These are phyloP conservation scores for Drosophila demipolita DNA, from an alignment of 2,888 invertebrate genomes.

Conservation along the genomic window DNA sequence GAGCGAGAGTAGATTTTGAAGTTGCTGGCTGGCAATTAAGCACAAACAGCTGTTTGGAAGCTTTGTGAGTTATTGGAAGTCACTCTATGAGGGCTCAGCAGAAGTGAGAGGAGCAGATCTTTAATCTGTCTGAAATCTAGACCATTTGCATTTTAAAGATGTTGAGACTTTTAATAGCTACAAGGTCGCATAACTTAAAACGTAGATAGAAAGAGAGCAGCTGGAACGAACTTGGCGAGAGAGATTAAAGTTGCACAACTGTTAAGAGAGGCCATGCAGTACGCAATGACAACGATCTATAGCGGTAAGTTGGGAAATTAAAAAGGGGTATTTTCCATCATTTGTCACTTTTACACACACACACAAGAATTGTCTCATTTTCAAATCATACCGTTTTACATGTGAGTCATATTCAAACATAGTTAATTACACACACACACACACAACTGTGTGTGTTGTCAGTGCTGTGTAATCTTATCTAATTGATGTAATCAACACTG, in stretches of 20 bases:
- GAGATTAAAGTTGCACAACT: background rate
- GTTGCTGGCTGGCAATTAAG: slow-evolving; percentile 10
- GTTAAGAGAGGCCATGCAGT: background rate
- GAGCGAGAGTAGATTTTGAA: slow-evolving; percentile 6
- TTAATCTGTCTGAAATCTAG: slow-evolving; percentile 10
- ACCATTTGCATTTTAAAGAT: slow-evolving; percentile 14
- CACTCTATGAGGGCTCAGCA: background rate
- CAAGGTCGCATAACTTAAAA: slow-evolving; percentile 34
- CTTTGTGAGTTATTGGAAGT: slow-evolving; percentile 19
- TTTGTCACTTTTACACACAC: background rate
- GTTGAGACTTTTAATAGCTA: slow-evolving; percentile 1
- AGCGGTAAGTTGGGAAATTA: slow-evolving; percentile 2
- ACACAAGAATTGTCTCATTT: background rate
- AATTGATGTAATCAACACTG: slow-evolving; percentile 55
- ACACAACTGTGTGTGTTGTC: background rate
- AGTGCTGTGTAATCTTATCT: slow-evolving; percentile 26
- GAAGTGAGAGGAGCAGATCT: background rate
- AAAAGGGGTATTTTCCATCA: slow-evolving; percentile 1
- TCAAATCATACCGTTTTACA: background rate
- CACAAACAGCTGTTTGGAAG: slow-evolving; percentile 49
- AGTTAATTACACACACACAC: background rate
- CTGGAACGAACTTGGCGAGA: slow-evolving; percentile 27
- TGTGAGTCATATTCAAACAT: slow-evolving; percentile 14
- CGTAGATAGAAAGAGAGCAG: background rate
- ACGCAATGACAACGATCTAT: background rate